phyloP scores from a whole-genome alignment of 2,113 vertebrate species.

The Myodes glareolus region DNA sequence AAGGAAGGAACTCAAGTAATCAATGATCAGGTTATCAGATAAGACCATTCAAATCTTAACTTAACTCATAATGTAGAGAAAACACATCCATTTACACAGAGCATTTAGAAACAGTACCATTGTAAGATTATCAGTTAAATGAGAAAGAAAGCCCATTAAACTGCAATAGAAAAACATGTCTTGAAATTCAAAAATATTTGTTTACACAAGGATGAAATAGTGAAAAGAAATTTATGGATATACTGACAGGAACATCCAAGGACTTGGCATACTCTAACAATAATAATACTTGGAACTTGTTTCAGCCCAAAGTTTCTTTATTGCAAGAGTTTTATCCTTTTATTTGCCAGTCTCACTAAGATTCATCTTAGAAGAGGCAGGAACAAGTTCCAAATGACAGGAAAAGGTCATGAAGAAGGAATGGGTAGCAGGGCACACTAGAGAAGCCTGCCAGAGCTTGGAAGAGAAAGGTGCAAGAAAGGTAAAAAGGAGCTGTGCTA shows the following conservation, averaged over 20 bases:
- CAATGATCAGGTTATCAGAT: neutral
- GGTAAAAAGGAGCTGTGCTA: neutral
- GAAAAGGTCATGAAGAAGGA: neutral
- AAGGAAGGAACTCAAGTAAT: neutral
- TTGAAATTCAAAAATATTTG: neutral
- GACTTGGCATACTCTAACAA: neutral
- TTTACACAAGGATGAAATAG: neutral
- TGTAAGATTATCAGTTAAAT: neutral
- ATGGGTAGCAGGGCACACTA: neutral
- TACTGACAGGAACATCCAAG: neutral
- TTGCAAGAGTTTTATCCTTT: neutral
- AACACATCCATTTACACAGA: neutral
- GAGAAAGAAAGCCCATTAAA: neutral
- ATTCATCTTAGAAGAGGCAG: neutral
- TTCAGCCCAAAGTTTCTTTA: neutral
- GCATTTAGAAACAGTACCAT: neutral
- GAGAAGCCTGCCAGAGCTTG: neutral
- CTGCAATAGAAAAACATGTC: neutral
- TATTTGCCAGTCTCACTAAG: neutral
- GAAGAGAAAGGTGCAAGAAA: neutral
- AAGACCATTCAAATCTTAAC: neutral
- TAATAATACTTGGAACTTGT: neutral
- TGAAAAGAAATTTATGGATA: neutral
- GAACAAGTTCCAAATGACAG: neutral
- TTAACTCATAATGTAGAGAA: neutral